Conservation (phyloP, 2,113 vertebrate species). For the Cranoglanis bouderius region DNA sequence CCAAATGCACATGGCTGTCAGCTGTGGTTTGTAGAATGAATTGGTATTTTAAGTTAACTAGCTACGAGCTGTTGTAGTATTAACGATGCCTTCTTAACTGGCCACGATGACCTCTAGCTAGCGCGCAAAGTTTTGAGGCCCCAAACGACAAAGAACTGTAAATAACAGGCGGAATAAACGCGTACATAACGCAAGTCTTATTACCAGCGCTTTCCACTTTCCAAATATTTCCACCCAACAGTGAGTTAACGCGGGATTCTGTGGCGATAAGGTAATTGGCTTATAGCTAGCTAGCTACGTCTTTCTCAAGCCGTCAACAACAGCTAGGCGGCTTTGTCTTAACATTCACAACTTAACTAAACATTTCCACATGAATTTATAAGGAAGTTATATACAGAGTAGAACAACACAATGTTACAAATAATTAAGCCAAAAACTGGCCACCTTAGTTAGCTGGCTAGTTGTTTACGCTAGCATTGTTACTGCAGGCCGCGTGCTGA, state of each 20-base stretch:
- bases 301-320: not conserved
- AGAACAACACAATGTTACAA: not conserved
- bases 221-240: not conserved
- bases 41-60: not conserved
- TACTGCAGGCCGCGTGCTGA: not conserved
- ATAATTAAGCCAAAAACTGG: not conserved
- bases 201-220: not conserved
- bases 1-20: not conserved
- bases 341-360: too few species aligned
- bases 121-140: not conserved
- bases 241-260: not conserved
- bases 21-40: not conserved
- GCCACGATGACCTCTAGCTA: not conserved
- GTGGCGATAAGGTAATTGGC: not conserved
- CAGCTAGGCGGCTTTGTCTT: not conserved
- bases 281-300: not conserved
- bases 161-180: not conserved
- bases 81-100: not conserved
- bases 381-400: not conserved
- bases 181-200: not conserved
- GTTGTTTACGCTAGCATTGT: not conserved
- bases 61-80: not conserved
- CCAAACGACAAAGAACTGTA: not conserved
- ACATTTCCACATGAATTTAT: too few species aligned
- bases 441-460: not conserved